Conservation (phyloP, 1,140 invertebrate genomes). For the Parasteatoda tepidariorum region DNA sequence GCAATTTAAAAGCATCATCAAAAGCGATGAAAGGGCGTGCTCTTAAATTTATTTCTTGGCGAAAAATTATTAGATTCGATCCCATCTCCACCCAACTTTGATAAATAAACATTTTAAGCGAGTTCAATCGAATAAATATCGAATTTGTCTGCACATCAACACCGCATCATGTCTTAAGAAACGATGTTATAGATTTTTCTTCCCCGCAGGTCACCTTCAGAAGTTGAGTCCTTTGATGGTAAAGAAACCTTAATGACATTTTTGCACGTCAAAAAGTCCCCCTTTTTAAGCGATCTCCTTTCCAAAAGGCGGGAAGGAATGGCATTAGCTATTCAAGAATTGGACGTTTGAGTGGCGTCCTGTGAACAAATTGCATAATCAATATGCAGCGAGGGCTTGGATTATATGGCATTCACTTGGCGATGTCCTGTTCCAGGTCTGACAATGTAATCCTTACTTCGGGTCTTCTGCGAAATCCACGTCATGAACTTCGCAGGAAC, state of each 20-base stretch:
- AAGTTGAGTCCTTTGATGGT: not conserved
- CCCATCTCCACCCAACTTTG: no score
- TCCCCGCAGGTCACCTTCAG: not conserved
- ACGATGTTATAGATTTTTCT: constrained; percentile 5
- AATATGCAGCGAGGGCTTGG: constrained; percentile 31
- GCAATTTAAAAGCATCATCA: no score
- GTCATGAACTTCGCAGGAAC: constrained; percentile 8
- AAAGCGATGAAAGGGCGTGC: no score
- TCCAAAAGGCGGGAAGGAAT: not conserved
- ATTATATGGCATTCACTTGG: constrained; percentile 40
- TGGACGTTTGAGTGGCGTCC: constrained; percentile 54
- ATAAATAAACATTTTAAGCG: no score
- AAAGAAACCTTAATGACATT: constrained; percentile 24
- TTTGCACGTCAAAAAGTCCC: constrained; percentile 7
- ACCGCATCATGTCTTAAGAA: not conserved
- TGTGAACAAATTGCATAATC: constrained; percentile 55
- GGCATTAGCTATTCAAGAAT: constrained; percentile 56
- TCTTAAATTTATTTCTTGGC: no score
- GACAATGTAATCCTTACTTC: not conserved
- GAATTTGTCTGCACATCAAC: no score
- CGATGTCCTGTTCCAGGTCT: constrained; percentile 13
- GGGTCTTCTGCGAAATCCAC: not conserved
- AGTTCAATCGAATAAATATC: no score
- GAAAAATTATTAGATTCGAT: no score
- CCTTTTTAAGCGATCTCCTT: constrained; percentile 1